A percentile compares a stretch with the other conserved stretches of the same genome.
Evolutionary conservation across 2,888 invertebrate species (phyloP).

Genomic region (Gasteruption jaculator): DNA sequence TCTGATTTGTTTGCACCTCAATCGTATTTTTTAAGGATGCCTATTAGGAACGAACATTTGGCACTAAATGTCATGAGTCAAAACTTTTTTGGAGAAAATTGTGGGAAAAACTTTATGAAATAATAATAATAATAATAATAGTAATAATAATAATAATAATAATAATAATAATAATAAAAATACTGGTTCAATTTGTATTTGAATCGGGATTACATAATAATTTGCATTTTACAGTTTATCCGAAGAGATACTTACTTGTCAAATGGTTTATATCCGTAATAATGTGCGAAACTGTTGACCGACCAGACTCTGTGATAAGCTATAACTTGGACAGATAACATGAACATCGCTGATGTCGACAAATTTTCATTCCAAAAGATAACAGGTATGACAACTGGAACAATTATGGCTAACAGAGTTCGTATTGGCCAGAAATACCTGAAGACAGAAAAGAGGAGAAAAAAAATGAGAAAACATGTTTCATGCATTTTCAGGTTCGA

Average conservation of each 20-base stretch:
- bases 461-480: background rate
- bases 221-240: too few relatives aligned
- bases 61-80: too few relatives aligned
- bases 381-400: conserved; percentile 57
- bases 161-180: too few relatives aligned
- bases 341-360: conserved; percentile 50
- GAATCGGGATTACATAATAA: too few relatives aligned
- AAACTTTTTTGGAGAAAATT: too few relatives aligned
- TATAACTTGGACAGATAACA: conserved; percentile 53
- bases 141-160: too few relatives aligned
- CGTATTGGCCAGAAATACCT: conserved; percentile 55
- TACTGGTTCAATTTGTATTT: too few relatives aligned
- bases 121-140: too few relatives aligned
- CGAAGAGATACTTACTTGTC: conserved; percentile 54
- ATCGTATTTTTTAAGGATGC: too few relatives aligned
- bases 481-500: background rate
- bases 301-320: conserved; percentile 58
- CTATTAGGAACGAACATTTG: too few relatives aligned
- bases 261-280: conserved; percentile 35
- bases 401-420: conserved; percentile 55
- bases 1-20: background rate
- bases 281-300: conserved; percentile 58
- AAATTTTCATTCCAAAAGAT: conserved; percentile 56
- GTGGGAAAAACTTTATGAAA: too few relatives aligned
- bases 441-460: conserved; percentile 8